Conservation (phyloP, 2,113 vertebrate species). For the Guaruba guarouba region DNA sequence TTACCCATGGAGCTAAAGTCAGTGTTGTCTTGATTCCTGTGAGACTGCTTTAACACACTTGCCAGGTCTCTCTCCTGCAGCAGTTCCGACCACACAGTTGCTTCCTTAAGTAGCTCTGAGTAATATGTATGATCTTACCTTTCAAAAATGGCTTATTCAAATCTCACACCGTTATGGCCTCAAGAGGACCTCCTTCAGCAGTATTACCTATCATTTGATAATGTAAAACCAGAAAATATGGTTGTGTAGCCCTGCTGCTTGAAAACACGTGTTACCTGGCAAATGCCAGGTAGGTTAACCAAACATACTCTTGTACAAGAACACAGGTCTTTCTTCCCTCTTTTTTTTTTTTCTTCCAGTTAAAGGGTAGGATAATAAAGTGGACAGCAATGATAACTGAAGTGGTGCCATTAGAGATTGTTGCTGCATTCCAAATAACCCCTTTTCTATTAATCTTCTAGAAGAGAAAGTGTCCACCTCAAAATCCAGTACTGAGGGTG, state of each 20-base stretch:
- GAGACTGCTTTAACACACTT: neutral
- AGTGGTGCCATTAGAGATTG: neutral
- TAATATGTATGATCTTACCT: neutral
- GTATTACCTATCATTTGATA: neutral
- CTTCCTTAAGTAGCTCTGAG: conserved; percentile 11
- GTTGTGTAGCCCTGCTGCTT: neutral
- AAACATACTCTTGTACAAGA: neutral
- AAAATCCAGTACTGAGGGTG: neutral
- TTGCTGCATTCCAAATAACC: neutral
- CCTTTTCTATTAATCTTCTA: neutral
- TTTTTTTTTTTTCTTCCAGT: neutral
- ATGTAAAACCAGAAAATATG: neutral
- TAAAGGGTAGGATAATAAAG: neutral
- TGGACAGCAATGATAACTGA: neutral
- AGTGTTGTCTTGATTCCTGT: neutral
- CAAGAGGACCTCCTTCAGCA: neutral
- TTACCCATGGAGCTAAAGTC: neutral
- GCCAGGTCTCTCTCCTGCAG: neutral
- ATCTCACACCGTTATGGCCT: neutral
- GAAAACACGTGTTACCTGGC: neutral
- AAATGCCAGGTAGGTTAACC: neutral
- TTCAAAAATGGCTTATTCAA: neutral
- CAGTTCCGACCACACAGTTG: neutral
- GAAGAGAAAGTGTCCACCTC: neutral
- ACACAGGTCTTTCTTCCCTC: neutral